Evolutionary conservation across 2,113 vertebrate species (phyloP).

Genomic region (Oceanites oceanicus): DNA sequence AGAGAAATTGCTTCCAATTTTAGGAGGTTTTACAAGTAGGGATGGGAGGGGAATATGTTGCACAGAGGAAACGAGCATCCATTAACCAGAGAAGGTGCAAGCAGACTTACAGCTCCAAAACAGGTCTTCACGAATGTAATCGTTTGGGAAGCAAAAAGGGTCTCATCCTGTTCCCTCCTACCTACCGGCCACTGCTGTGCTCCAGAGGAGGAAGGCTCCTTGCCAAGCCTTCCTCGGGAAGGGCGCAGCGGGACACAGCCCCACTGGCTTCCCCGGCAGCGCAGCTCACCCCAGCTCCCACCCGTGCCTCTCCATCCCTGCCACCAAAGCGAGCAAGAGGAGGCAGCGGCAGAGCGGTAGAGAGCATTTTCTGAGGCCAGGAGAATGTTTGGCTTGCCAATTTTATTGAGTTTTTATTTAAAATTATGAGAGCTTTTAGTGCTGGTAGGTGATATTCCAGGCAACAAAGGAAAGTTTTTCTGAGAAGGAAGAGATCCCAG

Average conservation of each 20-base stretch:
- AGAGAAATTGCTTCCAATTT: neutral
- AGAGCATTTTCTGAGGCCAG: neutral
- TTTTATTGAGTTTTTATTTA: neutral
- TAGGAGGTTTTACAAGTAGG: neutral
- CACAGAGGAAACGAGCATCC: neutral
- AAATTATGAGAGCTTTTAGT: neutral
- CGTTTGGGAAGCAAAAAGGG: neutral
- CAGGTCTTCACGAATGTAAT: neutral
- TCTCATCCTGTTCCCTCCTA: neutral
- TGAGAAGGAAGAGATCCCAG: neutral
- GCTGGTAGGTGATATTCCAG: neutral
- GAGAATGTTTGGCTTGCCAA: neutral
- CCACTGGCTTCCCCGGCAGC: neutral
- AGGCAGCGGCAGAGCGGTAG: neutral
- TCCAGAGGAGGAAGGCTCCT: neutral
- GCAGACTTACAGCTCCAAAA: neutral
- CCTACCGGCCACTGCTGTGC: neutral
- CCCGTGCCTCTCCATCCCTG: accelerated
- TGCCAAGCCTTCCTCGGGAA: neutral
- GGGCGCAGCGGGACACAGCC: neutral
- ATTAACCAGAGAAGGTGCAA: neutral
- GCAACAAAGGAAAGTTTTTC: neutral
- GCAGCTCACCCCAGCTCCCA: neutral
- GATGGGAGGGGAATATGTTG: neutral
- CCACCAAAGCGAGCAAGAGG: neutral